Base-by-base conservation (phyloP, 1,140 invertebrate species). In the Drosophila arawakana region DNA sequence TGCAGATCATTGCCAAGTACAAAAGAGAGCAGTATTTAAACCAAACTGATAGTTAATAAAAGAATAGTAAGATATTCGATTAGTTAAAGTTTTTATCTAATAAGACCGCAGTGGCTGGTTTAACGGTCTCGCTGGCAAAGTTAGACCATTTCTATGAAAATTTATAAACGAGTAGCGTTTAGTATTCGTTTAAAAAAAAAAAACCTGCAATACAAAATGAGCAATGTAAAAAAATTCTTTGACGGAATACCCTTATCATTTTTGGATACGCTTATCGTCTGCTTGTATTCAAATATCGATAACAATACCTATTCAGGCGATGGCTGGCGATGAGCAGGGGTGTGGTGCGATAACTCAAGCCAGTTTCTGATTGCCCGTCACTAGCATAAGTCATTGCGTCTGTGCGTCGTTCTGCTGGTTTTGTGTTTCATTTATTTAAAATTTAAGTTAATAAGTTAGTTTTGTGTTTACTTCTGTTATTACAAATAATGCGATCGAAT, bases 381-480 rank as follows among this genome's bases (percentile, higher is more conserved):
- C 73, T 65, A 65, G 13, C 61, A 76, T 76, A 65, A 76, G 73
- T 76, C 73, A 76, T 72, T 61, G 72, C 50, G 72, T 62, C 41
- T 61, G 57, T 58, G 61, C 57, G 73, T 57, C 25, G 46, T 34
- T 44, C 58, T 76, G 62, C 62, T 72, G 61, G 47, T 76, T 76
- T 80, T 76, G 63, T 68, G 63, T 74, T 78, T 75, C 35, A 59
- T 72, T 76, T 69, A 59, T 69, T 72, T 78, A 62, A 73, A 49
- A 69, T 76, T 79, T 68, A 60, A 67, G 59, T 73, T 77, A 69
- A 62, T 30, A 68, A 73, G 55, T 76, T 77, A 50, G 21, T 61
- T 77, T 74, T 74, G 44, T 61, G 62, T 77, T 75, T 49, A 21
- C n/a, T 78, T 81, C 37, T 54, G 58, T 80, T 80, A 52, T 73